These are phyloP conservation scores for Xanthorhoe spadicearia DNA, from an alignment of 2,888 invertebrate species.

Conservation along the genomic window DNA sequence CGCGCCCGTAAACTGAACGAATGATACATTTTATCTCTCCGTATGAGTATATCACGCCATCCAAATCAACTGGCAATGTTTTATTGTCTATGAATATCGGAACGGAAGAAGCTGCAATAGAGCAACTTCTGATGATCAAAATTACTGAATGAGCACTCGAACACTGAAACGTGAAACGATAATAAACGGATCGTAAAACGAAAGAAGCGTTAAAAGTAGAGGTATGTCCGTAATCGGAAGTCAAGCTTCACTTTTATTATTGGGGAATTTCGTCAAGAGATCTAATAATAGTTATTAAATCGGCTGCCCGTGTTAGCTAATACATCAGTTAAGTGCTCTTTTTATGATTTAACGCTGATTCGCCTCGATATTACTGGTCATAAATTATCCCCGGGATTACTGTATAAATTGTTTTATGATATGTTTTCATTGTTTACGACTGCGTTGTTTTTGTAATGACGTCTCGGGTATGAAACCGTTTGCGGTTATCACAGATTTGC, in stretches of 20 bases:
- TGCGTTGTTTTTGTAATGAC: conserved; percentile 38
- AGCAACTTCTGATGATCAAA: conserved; percentile 31
- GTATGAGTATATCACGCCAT: conserved; percentile 61
- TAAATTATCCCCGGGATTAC: conserved; percentile 76
- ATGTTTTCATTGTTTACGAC: conserved; percentile 62
- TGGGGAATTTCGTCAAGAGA: conserved; percentile 74
- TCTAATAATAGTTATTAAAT: conserved; percentile 82
- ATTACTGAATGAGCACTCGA: conserved; percentile 22
- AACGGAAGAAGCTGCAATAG: conserved; percentile 18
- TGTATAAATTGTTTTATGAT: conserved; percentile 79
- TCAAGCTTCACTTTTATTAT: conserved; percentile 67
- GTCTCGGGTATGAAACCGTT: conserved; percentile 28
- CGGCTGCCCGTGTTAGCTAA: conserved; percentile 76
- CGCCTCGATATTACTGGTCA: conserved; percentile 72
- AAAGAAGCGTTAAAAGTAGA: conserved; percentile 55
- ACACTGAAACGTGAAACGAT: conserved; percentile 34
- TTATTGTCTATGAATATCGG: conserved; percentile 48
- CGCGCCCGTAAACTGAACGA: conserved; percentile 75
- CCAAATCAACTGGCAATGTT: conserved; percentile 56
- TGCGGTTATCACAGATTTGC: conserved; percentile 31
- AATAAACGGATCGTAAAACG: conserved; percentile 50
- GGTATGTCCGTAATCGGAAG: conserved; percentile 49
- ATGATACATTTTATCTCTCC: conserved; percentile 76
- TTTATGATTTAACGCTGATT: conserved; percentile 82
- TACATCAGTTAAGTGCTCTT: conserved; percentile 76